Evolutionary conservation across 2,113 vertebrate genomes (phyloP).

Genomic region (Marmota flaviventris): DNA sequence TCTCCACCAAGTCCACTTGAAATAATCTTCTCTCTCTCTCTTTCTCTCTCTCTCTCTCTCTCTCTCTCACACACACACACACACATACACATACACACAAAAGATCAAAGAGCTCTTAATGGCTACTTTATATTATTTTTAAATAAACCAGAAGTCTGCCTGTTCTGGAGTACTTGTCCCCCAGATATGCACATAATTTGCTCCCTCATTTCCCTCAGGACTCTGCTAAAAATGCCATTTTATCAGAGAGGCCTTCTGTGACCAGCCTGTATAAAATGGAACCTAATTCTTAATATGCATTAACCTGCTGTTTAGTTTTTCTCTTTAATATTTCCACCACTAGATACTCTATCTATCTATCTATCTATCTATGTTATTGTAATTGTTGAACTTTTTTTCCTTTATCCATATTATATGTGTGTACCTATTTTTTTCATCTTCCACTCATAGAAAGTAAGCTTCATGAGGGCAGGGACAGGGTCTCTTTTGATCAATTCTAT

Average conservation of each 20-base stretch:
- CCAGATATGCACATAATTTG: conserved; percentile 42
- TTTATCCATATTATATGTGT: background rate
- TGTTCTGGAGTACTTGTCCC: conserved; percentile 23
- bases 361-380: background rate
- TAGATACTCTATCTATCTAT: background rate
- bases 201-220: conserved; percentile 62
- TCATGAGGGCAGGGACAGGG: background rate
- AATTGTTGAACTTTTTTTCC: background rate
- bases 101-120: background rate
- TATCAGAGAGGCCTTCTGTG: conserved; percentile 68
- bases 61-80: no score
- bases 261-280: conserved; percentile 18
- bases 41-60: no score
- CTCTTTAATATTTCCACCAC: background rate
- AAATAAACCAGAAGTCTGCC: conserved; percentile 32
- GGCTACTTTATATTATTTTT: conserved; percentile 1
- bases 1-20: conserved; percentile 22
- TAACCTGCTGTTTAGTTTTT: background rate
- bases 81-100: no score
- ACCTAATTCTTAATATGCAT: background rate
- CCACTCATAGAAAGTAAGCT: background rate
- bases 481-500: conserved; percentile 45
- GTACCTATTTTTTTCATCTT: background rate
- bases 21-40: background rate
- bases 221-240: conserved; percentile 57